Evolutionary conservation across 1,140 invertebrate genomes (phyloP), one percentile per base, ranked within the genome.

Genomic region (Trialeurodes vaporariorum): DNA sequence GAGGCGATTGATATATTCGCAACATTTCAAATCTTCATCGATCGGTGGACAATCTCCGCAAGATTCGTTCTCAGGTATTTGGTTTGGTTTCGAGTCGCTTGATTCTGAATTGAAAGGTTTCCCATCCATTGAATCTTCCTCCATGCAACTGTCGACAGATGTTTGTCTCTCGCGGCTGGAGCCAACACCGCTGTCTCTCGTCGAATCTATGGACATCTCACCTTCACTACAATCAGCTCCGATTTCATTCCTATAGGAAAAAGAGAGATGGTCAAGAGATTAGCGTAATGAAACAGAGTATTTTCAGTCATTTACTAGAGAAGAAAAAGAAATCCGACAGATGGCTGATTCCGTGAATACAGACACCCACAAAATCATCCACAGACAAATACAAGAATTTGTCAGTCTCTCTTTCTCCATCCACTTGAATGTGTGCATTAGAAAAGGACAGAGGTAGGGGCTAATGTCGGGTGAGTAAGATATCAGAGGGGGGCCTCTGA

Each of bases 151-250:
- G 59, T 66, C 68, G n/a, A 65, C 25, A 60, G 67, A 68, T 21
- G 59, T 22, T 49, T 67, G 63, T 58, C 27, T 61, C 23, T 65
- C 49, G 27, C 17, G 72, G 71, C 80, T 81, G 72, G 81, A 81
- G 22, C 83, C 81, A 59, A 83, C 79, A 2, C 80, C 82, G 12
- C 81, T 83, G 72, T 83, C 82, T 70, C 80, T 72, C 0, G 81
- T 80, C 0, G 81, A 83, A 73, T 83, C 82, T 62, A 83, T 79
- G 1, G 81, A 83, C 26, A 79, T 79, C 75, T 78, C 78, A 34
- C 72, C 64, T 40, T 71, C 68, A 12, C 23, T 59, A 61, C 61
- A 63, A 22, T 67, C 66, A 23, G 27, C 49, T 59, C n/a, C 59
- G 2, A 61, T 5, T 65, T 24, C n/a, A 66, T 66, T 65, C 40